Evolutionary conservation across 2,888 invertebrate species (phyloP), one percentile per base, ranked within the genome.

Genomic region (Bellardia bayeri): DNA sequence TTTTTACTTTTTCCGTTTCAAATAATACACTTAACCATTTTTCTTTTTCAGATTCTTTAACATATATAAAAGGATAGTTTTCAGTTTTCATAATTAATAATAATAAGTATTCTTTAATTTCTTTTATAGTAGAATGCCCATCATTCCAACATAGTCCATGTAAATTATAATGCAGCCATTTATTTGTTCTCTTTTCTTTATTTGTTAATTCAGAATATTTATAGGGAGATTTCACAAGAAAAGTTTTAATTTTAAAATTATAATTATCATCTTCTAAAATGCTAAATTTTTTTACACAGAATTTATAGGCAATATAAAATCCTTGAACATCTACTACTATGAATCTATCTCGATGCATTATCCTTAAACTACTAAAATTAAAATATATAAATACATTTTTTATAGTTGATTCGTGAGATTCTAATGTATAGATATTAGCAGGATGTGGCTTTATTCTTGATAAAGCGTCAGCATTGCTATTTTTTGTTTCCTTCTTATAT

Each of bases 91-190:
- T 63, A 63, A 45, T 33, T 16, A 4, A 33, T 51, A 9, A 33
- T 75, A 63, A 63, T n/a, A n/a, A n/a, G 11, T 75, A 63, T 63
- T 75, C 42, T 58, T 14, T 58, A 3, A 74, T 1, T 13, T 58
- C 40, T 64, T 49, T 14, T 9, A 64, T 16, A 30, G 76, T 64
- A 61, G 63, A 64, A 51, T 76, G 8, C 40, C 64, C 64, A 40
- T 64, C 64, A 64, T 76, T 4, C 76, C 64, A 76, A 61, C 64
- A 23, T 16, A 54, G 4, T 14, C 76, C 76, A 64, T 76, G 64
- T 40, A 51, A 76, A 37, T 63, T 7, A 42, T 37, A 42, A 63
- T 51, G 49, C 4, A 75, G 51, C 75, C 75, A 75, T 16, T 63
- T 75, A 63, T 64, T 63, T 63, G 63, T 75, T 23, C 5, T 51